Percentiles rank a stretch among this genome's conserved stretches.
These are phyloP conservation scores for Tachysurus vachellii DNA, from an alignment of 2,113 vertebrate species.

Conservation along the genomic window DNA sequence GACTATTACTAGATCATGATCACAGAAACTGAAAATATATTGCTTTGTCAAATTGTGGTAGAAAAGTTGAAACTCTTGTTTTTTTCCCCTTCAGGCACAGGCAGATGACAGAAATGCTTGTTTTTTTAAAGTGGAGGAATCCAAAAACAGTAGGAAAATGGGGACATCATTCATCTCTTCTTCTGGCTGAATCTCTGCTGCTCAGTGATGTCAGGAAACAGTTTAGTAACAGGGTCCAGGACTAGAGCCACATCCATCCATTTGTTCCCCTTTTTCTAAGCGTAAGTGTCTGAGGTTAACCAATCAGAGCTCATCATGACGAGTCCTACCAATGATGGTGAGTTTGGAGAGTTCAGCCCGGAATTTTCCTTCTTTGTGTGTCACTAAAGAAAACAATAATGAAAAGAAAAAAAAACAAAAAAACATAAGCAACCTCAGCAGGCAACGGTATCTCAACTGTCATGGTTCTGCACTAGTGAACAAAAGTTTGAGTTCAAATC, in stretches of 20 bases:
- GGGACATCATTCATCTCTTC: background rate
- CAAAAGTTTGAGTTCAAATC: background rate
- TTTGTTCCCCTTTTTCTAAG: background rate
- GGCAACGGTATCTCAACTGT: background rate
- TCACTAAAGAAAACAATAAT: slow-evolving; percentile 72
- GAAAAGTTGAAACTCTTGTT: slow-evolving; percentile 19
- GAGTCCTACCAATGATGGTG: slow-evolving; percentile 74
- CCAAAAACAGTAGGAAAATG: slow-evolving; percentile 2
- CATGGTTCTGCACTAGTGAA: background rate
- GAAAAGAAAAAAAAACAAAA: background rate
- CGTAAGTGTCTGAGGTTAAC: slow-evolving; percentile 28
- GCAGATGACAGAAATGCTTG: background rate
- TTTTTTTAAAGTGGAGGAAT: slow-evolving; percentile 1
- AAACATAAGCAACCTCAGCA: background rate
- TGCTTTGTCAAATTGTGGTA: background rate
- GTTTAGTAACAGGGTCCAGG: background rate
- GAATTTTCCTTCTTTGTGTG: slow-evolving; percentile 87
- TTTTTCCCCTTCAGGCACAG: slow-evolving; percentile 18
- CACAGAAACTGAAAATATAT: slow-evolving; percentile 1
- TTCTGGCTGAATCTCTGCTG: background rate
- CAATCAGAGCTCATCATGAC: slow-evolving; percentile 82
- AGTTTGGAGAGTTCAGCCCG: slow-evolving; percentile 88
- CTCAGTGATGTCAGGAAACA: slow-evolving; percentile 12
- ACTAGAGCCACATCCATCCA: slow-evolving; percentile 8
- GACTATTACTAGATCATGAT: slow-evolving; percentile 1